A percentile compares a stretch with the other conserved stretches of the same genome.
phyloP scores from a whole-genome alignment of 1,140 invertebrate species.

The Lordiphosa collinella region DNA sequence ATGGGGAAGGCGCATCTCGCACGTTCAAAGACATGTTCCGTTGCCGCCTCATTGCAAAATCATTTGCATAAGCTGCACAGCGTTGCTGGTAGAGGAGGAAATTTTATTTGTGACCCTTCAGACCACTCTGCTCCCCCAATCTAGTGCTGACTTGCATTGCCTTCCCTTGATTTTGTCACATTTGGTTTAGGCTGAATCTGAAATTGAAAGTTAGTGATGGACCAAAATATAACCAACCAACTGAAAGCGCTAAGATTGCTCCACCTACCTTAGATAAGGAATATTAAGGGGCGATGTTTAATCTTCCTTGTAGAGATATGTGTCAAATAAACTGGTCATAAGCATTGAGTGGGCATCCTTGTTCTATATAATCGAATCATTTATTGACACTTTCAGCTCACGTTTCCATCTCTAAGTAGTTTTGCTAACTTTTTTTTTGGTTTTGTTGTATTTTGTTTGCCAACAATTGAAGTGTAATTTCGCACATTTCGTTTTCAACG shows the following conservation, averaged over 20 bases:
- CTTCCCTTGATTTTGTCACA: background rate
- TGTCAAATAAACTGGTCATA: too few relatives aligned
- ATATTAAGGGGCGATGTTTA: too few relatives aligned
- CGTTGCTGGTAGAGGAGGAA: slow-evolving; percentile 4
- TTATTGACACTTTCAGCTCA: background rate
- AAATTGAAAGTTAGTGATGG: background rate
- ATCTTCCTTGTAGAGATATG: too few relatives aligned
- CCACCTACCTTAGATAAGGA: too few relatives aligned
- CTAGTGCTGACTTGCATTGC: background rate
- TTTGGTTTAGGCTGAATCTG: background rate
- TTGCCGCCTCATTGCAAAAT: slow-evolving; percentile 61
- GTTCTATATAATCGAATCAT: too few relatives aligned
- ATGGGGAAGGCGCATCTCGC: slow-evolving; percentile 10
- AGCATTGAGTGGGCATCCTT: too few relatives aligned
- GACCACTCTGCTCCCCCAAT: background rate
- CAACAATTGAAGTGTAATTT: slow-evolving; percentile 58
- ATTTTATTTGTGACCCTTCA: slow-evolving; percentile 36
- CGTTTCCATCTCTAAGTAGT: background rate
- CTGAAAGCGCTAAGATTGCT: too few relatives aligned
- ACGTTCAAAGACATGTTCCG: slow-evolving; percentile 59
- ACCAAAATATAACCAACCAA: too few relatives aligned
- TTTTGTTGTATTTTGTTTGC: slow-evolving; percentile 36
- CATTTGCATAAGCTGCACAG: slow-evolving; percentile 65
- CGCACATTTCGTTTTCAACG: slow-evolving; percentile 14
- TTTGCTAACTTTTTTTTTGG: background rate